Evolutionary conservation across 2,888 invertebrate species (phyloP).

Genomic region (Apotomis betuletana): DNA sequence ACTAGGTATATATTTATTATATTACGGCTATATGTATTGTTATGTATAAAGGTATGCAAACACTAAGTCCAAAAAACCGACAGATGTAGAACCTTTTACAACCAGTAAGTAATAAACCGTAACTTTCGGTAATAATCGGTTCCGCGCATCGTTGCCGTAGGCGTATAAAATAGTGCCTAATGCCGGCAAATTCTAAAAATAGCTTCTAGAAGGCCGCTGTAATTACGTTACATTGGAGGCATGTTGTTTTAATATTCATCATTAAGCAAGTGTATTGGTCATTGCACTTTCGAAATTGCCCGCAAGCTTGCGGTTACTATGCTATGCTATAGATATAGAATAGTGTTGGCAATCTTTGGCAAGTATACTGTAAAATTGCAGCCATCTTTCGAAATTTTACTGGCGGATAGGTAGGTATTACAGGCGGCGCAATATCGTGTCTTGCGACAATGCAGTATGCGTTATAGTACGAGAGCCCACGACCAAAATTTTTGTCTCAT

Average conservation of each 20-base stretch:
- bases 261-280: constrained; percentile 20
- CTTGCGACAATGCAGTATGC: background rate
- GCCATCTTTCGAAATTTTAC: constrained; percentile 1
- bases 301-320: background rate
- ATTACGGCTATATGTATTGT: too few species aligned
- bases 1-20: too few species aligned
- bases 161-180: constrained; percentile 5
- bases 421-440: background rate
- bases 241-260: background rate
- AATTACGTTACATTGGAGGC: background rate
- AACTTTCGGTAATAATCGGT: constrained; percentile 35
- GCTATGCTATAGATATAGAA: constrained; percentile 8
- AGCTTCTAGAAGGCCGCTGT: background rate
- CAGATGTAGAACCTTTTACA: too few species aligned
- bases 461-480: too few species aligned
- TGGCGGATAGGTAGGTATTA: background rate
- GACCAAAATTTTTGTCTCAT: too few species aligned
- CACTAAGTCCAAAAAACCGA: too few species aligned
- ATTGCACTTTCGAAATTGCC: constrained; percentile 27
- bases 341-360: constrained; percentile 12
- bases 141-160: constrained; percentile 1
- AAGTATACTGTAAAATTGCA: constrained; percentile 2
- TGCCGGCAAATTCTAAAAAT: constrained; percentile 29
- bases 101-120: constrained; percentile 2
- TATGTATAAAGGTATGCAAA: too few species aligned